A percentile compares a stretch with the other conserved stretches of the same genome.
phyloP scores from a whole-genome alignment of 2,797 vertebrate genomes.

The Scolopax bukidnonensis region DNA sequence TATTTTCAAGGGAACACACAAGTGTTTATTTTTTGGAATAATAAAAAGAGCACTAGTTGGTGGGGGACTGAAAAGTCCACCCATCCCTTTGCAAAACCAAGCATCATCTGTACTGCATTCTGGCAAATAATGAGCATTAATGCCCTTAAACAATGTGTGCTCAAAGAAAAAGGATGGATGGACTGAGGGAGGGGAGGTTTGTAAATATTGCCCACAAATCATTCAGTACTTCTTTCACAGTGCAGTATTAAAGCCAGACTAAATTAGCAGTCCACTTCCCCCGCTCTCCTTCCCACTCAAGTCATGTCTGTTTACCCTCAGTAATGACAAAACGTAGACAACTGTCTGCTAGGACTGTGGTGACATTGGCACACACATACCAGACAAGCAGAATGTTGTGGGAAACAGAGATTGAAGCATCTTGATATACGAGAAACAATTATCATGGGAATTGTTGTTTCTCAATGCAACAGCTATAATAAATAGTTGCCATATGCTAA shows the following conservation, averaged over 20 bases:
- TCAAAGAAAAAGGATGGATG: conserved; percentile 39
- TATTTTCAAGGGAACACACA: neutral
- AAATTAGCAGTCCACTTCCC: conserved; percentile 77
- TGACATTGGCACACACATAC: conserved; percentile 75
- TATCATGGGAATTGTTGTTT: conserved; percentile 81
- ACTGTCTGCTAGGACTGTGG: conserved; percentile 73
- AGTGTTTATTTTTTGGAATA: neutral
- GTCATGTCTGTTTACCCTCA: conserved; percentile 79
- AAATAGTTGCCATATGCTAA: conserved; percentile 83
- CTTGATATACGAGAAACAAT: conserved; percentile 79
- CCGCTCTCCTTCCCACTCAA: conserved; percentile 70
- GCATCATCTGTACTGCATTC: neutral
- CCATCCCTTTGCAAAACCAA: neutral
- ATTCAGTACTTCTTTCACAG: conserved; percentile 73
- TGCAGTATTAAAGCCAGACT: conserved; percentile 69
- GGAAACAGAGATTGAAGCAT: conserved; percentile 77
- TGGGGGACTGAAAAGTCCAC: neutral
- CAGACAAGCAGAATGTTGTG: conserved; percentile 79
- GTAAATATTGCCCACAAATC: conserved; percentile 75
- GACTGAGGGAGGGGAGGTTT: conserved; percentile 50
- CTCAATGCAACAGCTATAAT: conserved; percentile 80
- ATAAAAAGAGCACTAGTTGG: neutral
- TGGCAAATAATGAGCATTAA: conserved; percentile 57
- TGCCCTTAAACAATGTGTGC: conserved; percentile 51
- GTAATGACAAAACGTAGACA: conserved; percentile 77